These are phyloP conservation scores for Takifugu ocellatus DNA, from an alignment of 2,797 vertebrate genomes.

Conservation along the genomic window DNA sequence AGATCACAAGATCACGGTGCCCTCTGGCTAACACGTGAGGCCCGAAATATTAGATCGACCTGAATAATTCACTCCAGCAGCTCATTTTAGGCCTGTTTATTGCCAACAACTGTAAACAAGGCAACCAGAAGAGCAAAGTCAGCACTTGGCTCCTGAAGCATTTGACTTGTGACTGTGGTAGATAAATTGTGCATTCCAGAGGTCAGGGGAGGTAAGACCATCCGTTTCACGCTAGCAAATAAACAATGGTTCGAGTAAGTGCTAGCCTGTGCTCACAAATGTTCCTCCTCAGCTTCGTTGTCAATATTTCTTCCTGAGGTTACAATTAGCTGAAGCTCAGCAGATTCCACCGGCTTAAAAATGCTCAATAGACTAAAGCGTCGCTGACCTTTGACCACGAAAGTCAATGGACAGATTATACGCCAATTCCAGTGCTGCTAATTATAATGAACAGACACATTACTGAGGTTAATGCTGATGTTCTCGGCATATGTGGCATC, in stretches of 20 bases:
- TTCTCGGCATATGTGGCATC: too few species aligned
- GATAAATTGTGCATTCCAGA: neutral
- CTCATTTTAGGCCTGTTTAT: neutral
- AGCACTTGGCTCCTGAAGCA: neutral
- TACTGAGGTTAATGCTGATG: too few species aligned
- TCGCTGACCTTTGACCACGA: neutral
- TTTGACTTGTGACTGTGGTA: neutral
- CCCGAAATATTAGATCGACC: neutral
- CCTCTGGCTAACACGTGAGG: neutral
- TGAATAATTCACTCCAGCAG: too few species aligned
- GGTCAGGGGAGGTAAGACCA: neutral
- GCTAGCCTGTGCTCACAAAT: neutral
- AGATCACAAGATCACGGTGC: neutral
- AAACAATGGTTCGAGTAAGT: neutral
- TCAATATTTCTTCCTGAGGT: too few species aligned
- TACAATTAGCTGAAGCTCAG: too few species aligned
- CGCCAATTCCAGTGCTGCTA: too few species aligned
- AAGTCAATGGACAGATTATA: neutral
- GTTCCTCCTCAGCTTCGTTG: neutral
- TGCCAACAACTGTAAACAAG: conserved; percentile 5
- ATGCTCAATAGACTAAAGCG: neutral
- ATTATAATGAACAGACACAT: too few species aligned
- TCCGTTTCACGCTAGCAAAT: neutral
- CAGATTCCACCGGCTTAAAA: too few species aligned
- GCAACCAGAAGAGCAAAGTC: neutral